phyloP scores from a whole-genome alignment of 2,113 vertebrate species.

The Arenaria interpres region DNA sequence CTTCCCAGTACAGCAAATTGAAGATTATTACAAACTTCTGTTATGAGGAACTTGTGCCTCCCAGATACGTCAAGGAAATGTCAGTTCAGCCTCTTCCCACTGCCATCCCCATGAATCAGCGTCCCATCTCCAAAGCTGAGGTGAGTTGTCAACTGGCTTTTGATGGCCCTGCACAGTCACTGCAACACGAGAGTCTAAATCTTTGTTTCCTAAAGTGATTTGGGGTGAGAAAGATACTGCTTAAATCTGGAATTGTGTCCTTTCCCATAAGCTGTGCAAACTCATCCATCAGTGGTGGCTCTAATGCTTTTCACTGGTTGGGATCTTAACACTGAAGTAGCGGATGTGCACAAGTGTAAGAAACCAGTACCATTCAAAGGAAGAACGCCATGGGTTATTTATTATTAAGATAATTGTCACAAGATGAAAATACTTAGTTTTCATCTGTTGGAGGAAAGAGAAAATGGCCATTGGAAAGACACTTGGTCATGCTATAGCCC shows the following conservation, averaged over 20 bases:
- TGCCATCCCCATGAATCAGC: neutral
- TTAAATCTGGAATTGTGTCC: neutral
- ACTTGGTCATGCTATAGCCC: neutral
- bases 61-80: neutral
- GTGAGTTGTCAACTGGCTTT: constrained; percentile 14
- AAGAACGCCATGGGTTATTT: neutral
- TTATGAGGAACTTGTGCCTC: neutral
- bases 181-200: neutral
- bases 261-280: neutral
- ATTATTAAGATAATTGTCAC: neutral
- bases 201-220: neutral
- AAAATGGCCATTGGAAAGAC: neutral
- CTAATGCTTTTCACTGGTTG: neutral
- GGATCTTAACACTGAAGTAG: neutral
- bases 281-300: neutral
- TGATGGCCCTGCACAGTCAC: neutral
- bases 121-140: constrained; percentile 1
- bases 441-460: neutral
- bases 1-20: neutral
- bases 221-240: neutral
- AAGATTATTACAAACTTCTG: neutral
- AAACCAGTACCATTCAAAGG: neutral
- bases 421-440: neutral
- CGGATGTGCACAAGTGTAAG: neutral
- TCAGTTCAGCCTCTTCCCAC: constrained; percentile 33